Base-by-base conservation (phyloP, 2,113 vertebrate genomes). In the Carassius carassius region DNA sequence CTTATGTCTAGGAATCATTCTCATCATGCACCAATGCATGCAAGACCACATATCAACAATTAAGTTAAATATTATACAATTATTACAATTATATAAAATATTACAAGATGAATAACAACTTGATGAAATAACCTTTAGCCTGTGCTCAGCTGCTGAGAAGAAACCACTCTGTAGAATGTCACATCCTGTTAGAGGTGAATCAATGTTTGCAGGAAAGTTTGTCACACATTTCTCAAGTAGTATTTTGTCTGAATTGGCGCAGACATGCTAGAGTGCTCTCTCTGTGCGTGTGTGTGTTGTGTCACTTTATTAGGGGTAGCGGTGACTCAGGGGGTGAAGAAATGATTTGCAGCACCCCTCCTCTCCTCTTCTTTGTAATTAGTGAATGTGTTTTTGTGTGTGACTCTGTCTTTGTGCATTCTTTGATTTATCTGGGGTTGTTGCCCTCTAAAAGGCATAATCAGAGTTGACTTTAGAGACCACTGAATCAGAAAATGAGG, bases 391-490 rank as follows among this genome's bases (percentile, higher is more conserved):
- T 78, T 35, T 79, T 56, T 62, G 37, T 78, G 79, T 83, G 76
- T 60, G 75, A 32, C 47, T 35, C 7, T 58, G 13, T 78, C 56
- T 85, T 67, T 51, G 44, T 81, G 29, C 81, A 21, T 83, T 72
- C 60, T 29, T 78, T 78, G 74, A 78, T 83, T 72, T 78, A 76
- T 78, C 72, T 83, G 70, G 65, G 37, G 51, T 78, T 78, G 63
- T 65, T 86, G 73, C 62, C 84, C 79, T 51, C 62, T 62, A 83
- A 83, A 58, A 70, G 49, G 25, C 80, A 77, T 78, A 83, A 82
- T 82, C 63, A 12, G n/a, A 23, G 60, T 67, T 2, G 16, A 67
- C 21, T 82, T 86, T 86, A 32, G 63, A 73, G 25, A 78, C 70
- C 79, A 78, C 63, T 83, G 74, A 29, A 74, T 86, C 80, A 70